These are phyloP conservation scores for Drosophila pandora DNA, from an alignment of 1,140 invertebrate species.

Conservation along the genomic window DNA sequence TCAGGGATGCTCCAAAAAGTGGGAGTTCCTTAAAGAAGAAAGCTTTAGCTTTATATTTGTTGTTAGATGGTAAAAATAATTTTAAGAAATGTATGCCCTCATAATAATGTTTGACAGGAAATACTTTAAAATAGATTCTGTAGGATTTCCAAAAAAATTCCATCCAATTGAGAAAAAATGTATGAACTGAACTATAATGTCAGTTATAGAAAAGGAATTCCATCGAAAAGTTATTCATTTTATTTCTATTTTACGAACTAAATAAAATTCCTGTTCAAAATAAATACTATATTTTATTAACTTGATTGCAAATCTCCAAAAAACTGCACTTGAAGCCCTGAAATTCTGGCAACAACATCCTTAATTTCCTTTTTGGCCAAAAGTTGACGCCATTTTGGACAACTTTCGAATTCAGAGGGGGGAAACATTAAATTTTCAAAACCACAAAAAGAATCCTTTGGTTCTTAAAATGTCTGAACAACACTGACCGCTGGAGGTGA, in stretches of 20 bases:
- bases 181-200: too few relatives aligned
- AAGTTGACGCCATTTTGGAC: slow-evolving; percentile 63
- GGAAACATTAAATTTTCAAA: slow-evolving; percentile 66
- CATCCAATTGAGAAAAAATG: too few relatives aligned
- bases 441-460: slow-evolving; percentile 75
- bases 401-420: slow-evolving; percentile 12
- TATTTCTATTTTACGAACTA: too few relatives aligned
- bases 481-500: slow-evolving; percentile 30
- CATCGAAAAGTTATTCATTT: too few relatives aligned
- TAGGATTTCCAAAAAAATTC: too few relatives aligned
- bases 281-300: not conserved
- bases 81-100: too few relatives aligned
- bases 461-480: slow-evolving; percentile 79
- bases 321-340: not conserved
- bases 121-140: too few relatives aligned
- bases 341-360: not conserved
- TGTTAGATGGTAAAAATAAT: too few relatives aligned
- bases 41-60: too few relatives aligned
- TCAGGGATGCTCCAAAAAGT: slow-evolving; percentile 12
- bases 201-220: not conserved
- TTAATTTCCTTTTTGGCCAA: slow-evolving; percentile 13
- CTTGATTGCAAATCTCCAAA: not conserved
- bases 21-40: not conserved
- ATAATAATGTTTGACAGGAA: too few relatives aligned
- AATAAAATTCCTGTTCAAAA: too few relatives aligned